phyloP scores from a whole-genome alignment of 2,888 invertebrate species.

The Parnassius apollo region DNA sequence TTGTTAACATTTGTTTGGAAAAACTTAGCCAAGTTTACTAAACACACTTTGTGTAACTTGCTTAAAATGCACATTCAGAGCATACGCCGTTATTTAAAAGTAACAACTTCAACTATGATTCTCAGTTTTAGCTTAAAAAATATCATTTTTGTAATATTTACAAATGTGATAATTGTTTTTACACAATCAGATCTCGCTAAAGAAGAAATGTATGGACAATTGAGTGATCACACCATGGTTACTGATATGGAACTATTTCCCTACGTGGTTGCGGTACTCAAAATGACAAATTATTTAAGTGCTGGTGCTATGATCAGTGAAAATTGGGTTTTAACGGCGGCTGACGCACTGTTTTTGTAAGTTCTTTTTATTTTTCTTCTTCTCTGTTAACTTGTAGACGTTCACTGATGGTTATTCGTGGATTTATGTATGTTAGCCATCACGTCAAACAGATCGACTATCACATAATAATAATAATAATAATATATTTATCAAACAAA shows the following conservation, averaged over 20 bases:
- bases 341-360: constrained; percentile 57
- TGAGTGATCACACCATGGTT: constrained; percentile 46
- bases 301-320: constrained; percentile 61
- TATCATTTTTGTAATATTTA: constrained; percentile 1
- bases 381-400: not conserved
- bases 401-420: not conserved
- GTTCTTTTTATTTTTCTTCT: constrained; percentile 33
- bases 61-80: not conserved
- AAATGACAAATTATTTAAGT: constrained; percentile 51
- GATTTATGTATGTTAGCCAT: not conserved
- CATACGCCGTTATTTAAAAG: too few species aligned
- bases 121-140: not conserved
- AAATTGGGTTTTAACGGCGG: constrained; percentile 64
- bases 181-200: not conserved
- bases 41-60: not conserved
- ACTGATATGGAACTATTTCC: constrained; percentile 51
- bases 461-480: too few species aligned
- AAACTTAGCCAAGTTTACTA: not conserved
- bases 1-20: not conserved
- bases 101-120: not conserved
- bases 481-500: too few species aligned
- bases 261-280: constrained; percentile 60
- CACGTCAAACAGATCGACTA: too few species aligned
- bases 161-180: not conserved
- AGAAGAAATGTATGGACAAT: not conserved